Percentiles rank a stretch among this genome's conserved stretches.
phyloP scores from a whole-genome alignment of 2,797 vertebrate genomes.

The Micropoecilia bifurca region DNA sequence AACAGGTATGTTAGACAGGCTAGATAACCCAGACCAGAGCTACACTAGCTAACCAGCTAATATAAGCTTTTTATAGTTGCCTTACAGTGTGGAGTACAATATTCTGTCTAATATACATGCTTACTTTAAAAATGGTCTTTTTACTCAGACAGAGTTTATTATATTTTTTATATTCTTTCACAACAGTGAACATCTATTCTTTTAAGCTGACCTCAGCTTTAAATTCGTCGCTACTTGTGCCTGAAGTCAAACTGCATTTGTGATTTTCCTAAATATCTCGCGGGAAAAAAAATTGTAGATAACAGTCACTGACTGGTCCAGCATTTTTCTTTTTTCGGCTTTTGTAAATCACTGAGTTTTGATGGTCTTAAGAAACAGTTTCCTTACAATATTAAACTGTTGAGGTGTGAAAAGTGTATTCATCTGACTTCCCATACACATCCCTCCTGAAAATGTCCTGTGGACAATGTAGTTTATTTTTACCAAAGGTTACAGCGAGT shows the following conservation, averaged over 20 bases:
- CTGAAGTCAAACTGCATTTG: background rate
- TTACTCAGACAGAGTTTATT: background rate
- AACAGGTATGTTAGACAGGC: background rate
- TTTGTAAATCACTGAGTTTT: background rate
- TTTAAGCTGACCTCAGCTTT: background rate
- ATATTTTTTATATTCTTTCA: background rate
- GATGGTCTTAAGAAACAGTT: background rate
- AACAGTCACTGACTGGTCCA: background rate
- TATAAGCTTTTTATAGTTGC: background rate
- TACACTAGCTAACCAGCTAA: background rate
- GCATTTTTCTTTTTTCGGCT: background rate
- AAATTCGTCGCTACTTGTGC: background rate
- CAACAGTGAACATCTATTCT: background rate
- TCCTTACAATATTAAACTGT: background rate
- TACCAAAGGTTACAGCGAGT: background rate
- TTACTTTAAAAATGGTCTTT: background rate
- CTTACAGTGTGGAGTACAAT: background rate
- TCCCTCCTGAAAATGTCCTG: background rate
- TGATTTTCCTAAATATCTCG: background rate
- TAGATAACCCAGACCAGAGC: background rate
- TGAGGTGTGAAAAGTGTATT: background rate
- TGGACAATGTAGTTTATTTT: background rate
- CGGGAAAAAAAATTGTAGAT: background rate
- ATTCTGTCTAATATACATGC: background rate
- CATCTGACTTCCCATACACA: background rate